Percentiles rank a stretch among this genome's conserved stretches.
Evolutionary conservation across 2,888 invertebrate species (phyloP).

Genomic region (Melipona beecheii): DNA sequence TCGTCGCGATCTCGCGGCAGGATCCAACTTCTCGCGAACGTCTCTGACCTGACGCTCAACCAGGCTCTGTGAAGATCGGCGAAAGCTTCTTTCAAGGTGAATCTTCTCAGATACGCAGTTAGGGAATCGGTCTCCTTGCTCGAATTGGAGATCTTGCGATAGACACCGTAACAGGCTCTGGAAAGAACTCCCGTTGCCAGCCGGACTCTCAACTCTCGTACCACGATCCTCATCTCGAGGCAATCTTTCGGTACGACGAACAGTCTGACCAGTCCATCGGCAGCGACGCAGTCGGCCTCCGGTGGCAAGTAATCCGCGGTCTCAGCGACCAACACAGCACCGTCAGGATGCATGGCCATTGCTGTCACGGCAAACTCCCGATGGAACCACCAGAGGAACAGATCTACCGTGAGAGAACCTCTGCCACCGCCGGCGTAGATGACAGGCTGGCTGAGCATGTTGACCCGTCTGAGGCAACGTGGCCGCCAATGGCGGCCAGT

Average conservation of each 20-base stretch:
- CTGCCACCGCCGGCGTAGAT: slow-evolving; percentile 85
- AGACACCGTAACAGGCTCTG: slow-evolving; percentile 63
- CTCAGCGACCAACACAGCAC: slow-evolving; percentile 82
- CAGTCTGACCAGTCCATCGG: slow-evolving; percentile 81
- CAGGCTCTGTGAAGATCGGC: slow-evolving; percentile 84
- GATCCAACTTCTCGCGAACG: slow-evolving; percentile 82
- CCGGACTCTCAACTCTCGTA: slow-evolving; percentile 81
- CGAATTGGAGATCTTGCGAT: slow-evolving; percentile 26
- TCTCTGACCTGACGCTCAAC: slow-evolving; percentile 83
- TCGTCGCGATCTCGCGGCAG: slow-evolving; percentile 73
- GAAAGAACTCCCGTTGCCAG: slow-evolving; percentile 78
- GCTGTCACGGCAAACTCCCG: slow-evolving; percentile 84
- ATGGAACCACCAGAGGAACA: slow-evolving; percentile 85
- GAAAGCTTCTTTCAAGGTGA: slow-evolving; percentile 84
- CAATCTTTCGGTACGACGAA: slow-evolving; percentile 76
- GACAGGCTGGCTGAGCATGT: slow-evolving; percentile 85
- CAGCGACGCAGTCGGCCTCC: slow-evolving; percentile 80
- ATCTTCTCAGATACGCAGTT: slow-evolving; percentile 70
- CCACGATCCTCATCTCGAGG: slow-evolving; percentile 76
- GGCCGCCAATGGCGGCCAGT: slow-evolving; percentile 84
- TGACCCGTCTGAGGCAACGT: slow-evolving; percentile 83
- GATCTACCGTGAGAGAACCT: slow-evolving; percentile 83
- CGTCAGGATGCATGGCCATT: slow-evolving; percentile 83
- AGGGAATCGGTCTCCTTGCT: slow-evolving; percentile 41
- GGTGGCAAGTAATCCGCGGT: slow-evolving; percentile 81